phyloP scores from a whole-genome alignment of 1,140 invertebrate genomes.

The Wiebesia pumilae region DNA sequence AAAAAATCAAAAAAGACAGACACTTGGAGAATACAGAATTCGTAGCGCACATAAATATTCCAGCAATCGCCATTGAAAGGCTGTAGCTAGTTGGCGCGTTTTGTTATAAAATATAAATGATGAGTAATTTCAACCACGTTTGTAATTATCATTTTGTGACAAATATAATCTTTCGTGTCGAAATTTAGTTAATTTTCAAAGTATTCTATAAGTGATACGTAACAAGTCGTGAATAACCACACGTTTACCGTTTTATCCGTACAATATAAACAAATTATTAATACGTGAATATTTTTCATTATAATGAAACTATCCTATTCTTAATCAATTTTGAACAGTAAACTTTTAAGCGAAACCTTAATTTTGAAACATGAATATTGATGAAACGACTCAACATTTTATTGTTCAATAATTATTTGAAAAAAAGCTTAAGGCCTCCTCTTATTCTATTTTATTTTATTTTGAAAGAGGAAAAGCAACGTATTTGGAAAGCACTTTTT shows the following conservation, averaged over 20 bases:
- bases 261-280: too few species aligned
- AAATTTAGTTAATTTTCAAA: not conserved
- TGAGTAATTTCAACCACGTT: not conserved
- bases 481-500: not conserved
- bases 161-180: not conserved
- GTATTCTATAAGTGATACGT: not conserved
- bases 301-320: not conserved
- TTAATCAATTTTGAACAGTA: not conserved
- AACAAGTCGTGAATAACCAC: not conserved
- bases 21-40: too few species aligned
- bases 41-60: constrained; percentile 4
- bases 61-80: constrained; percentile 11
- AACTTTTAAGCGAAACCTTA: not conserved
- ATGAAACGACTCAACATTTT: too few species aligned
- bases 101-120: not conserved
- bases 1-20: not conserved
- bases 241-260: not conserved
- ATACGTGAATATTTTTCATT: not conserved
- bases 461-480: not conserved
- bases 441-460: not conserved
- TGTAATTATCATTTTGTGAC: not conserved
- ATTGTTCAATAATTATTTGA: too few species aligned
- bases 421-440: not conserved
- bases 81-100: not conserved
- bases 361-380: not conserved